These are phyloP conservation scores for Volucella inflata DNA, from an alignment of 2,888 invertebrate genomes.

Conservation along the genomic window DNA sequence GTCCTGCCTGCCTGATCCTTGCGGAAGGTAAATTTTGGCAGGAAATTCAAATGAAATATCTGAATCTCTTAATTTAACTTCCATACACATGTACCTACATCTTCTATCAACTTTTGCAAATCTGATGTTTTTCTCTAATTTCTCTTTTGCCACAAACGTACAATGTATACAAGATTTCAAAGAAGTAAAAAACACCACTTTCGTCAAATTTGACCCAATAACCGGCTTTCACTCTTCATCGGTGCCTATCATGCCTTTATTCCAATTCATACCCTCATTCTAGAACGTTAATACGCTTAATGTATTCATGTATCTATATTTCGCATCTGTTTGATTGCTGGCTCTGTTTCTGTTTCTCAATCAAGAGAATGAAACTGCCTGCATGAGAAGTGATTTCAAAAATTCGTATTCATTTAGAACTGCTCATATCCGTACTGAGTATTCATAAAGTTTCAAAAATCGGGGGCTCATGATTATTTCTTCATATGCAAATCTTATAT, in stretches of 20 bases:
- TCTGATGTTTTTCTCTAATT: too few relatives aligned
- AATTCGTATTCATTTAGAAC: constrained; percentile 10
- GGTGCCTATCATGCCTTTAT: background rate
- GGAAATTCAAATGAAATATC: too few relatives aligned
- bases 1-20: too few relatives aligned
- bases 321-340: background rate
- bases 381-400: constrained; percentile 18
- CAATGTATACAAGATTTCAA: too few relatives aligned
- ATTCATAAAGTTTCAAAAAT: background rate
- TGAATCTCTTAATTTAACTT: too few relatives aligned
- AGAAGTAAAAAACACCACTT: background rate
- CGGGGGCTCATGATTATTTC: background rate
- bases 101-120: too few relatives aligned
- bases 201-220: constrained; percentile 48
- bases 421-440: background rate
- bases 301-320: background rate
- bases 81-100: too few relatives aligned
- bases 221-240: constrained; percentile 52
- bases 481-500: constrained; percentile 8
- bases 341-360: constrained; percentile 1
- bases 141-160: too few relatives aligned
- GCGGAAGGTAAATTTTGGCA: too few relatives aligned
- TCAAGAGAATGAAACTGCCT: background rate
- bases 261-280: background rate
- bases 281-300: constrained; percentile 14